Percentiles rank a stretch among this genome's conserved stretches.
These are phyloP conservation scores for Enteromius afrohamiltoni DNA, from an alignment of 2,797 vertebrate genomes.

Conservation along the genomic window DNA sequence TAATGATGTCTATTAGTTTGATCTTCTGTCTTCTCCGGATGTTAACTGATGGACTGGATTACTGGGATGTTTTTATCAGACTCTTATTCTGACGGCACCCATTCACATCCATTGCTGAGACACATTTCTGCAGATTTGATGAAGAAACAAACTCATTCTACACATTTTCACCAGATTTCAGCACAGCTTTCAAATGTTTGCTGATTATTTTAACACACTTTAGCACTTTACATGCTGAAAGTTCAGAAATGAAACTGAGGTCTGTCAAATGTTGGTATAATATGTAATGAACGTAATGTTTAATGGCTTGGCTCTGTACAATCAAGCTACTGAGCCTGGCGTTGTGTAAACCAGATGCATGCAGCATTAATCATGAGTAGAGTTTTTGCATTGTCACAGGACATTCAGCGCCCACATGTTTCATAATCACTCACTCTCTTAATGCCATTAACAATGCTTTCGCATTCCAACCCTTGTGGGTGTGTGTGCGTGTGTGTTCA, in stretches of 20 bases:
- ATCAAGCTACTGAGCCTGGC: constrained; percentile 37
- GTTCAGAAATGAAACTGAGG: neutral
- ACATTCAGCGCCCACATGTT: constrained; percentile 12
- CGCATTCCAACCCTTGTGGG: constrained; percentile 45
- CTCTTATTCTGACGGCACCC: neutral
- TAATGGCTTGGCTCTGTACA: constrained; percentile 8
- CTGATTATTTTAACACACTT: constrained; percentile 5
- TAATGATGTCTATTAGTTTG: no score
- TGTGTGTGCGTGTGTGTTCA: constrained; percentile 34
- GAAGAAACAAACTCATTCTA: neutral
- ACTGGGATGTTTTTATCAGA: neutral
- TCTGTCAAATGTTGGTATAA: constrained; percentile 13
- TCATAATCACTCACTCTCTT: constrained; percentile 38
- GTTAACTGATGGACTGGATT: neutral
- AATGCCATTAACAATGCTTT: constrained; percentile 49
- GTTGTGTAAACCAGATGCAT: constrained; percentile 41
- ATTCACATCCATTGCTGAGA: neutral
- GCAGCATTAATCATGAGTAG: constrained; percentile 43
- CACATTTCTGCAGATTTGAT: neutral
- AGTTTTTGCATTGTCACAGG: constrained; percentile 52
- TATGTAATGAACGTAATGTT: constrained; percentile 13
- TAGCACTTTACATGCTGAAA: neutral
- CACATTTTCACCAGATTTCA: neutral
- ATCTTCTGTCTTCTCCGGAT: neutral
- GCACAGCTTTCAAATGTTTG: neutral